Base-by-base conservation (phyloP, 2,797 vertebrate species). In the Acanthis flammea region DNA sequence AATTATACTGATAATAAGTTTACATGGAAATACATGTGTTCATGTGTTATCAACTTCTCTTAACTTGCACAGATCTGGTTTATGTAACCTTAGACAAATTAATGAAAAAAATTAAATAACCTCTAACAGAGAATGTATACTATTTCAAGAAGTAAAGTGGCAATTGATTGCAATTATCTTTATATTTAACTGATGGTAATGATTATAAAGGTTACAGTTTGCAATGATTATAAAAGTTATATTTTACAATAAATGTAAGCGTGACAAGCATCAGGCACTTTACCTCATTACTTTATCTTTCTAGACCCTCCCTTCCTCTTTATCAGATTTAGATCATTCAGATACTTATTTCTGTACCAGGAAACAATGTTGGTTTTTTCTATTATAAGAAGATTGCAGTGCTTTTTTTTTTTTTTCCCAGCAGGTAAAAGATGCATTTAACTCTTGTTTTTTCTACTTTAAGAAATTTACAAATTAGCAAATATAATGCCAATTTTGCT, bases 131-230 rank as follows among this genome's bases (percentile, higher is more conserved):
- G 37, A 93, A 95, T 67, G 14, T 58, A 14, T 71, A 86, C 62
- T 94, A 89, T 47, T 93, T 54, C 28, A 87, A 67, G 57, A 31
- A 95, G 57, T 72, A 94, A 87, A 74, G 19, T 67, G 19, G 45
- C 75, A 93, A 83, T 39, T 79, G 74, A 73, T 86, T 90, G 60
- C 57, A 92, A 92, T 94, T 93, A 92, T 65, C 82, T 88, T 90
- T 94, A 73, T 87, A 53, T 85, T 95, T 96, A 94, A 90, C 71
- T 96, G 6, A 44, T 74, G 14, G 23, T 82, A 96, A 95, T 92
- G 37, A 67, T 83, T 58, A 53, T 41, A 95, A 95, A 94, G 11
- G 39, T 92, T 91, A 90, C 37, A 87, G 88, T 96, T 84, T 57
- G 27, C 25, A 42, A 65, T 57, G 6, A 84, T 75, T 44, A 44